Evolutionary conservation across 2,888 invertebrate genomes (phyloP).

Genomic region (Habrosyne pyritoides): DNA sequence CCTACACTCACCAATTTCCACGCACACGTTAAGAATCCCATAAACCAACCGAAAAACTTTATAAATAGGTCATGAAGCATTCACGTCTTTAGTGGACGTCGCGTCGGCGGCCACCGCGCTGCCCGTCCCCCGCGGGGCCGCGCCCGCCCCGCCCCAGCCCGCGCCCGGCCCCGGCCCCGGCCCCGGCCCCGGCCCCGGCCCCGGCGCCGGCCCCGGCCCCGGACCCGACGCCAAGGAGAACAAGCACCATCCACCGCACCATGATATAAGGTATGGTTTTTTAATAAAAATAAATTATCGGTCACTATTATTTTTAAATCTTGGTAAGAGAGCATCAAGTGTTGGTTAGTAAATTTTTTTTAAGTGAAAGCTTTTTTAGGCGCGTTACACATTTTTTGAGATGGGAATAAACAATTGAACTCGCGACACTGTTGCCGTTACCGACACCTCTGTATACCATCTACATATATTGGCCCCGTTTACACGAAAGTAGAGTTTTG

Average conservation of each 20-base stretch:
- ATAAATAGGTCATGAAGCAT: constrained; percentile 89
- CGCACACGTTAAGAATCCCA: neutral
- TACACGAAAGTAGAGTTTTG: too few species aligned
- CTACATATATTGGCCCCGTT: too few species aligned
- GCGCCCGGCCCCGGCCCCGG: constrained; percentile 26
- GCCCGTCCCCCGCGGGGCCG: constrained; percentile 87
- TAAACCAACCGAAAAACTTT: constrained; percentile 4
- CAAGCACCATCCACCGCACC: constrained; percentile 47
- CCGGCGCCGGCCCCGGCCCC: constrained; percentile 52
- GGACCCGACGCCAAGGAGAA: constrained; percentile 41
- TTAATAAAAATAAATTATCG: too few species aligned
- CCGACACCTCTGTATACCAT: too few species aligned
- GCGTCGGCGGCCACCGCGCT: constrained; percentile 95
- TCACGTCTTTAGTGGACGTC: constrained; percentile 94
- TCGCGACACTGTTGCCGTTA: too few species aligned
- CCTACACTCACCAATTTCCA: neutral
- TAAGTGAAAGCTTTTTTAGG: too few species aligned
- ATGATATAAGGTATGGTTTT: constrained; percentile 27
- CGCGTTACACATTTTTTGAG: too few species aligned
- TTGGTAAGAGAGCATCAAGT: too few species aligned
- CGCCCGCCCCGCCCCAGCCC: neutral
- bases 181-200: constrained; percentile 53
- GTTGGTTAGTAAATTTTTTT: too few species aligned
- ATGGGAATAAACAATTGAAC: too few species aligned
- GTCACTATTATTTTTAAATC: too few species aligned